Evolutionary conservation across 2,113 vertebrate genomes (phyloP).

Genomic region (Leucopsar rothschildi): DNA sequence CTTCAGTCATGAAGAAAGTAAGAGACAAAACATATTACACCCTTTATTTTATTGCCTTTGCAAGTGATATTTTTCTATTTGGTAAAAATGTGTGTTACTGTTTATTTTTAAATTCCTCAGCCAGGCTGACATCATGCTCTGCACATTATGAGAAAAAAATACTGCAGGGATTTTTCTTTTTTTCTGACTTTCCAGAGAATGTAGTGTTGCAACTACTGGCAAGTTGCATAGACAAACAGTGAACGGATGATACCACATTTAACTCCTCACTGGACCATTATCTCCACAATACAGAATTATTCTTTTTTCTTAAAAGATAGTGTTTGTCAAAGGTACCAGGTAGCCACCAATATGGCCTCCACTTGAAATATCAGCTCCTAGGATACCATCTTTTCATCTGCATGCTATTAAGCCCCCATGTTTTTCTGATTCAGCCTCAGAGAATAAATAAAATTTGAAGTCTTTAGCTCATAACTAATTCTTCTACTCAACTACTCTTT

Average conservation of each 20-base stretch:
- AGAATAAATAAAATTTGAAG: background rate
- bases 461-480: background rate
- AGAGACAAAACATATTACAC: background rate
- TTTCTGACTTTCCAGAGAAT: conserved; percentile 17
- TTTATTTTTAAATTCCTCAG: conserved; percentile 48
- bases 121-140: conserved; percentile 36
- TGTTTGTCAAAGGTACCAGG: background rate
- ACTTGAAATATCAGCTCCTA: background rate
- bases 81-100: conserved; percentile 27
- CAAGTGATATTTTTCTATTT: background rate
- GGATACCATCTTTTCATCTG: background rate
- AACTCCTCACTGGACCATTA: background rate
- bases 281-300: background rate
- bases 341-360: background rate
- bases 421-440: background rate
- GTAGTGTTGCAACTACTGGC: conserved; percentile 43
- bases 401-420: background rate
- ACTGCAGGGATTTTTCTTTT: background rate
- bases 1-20: background rate
- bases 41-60: background rate
- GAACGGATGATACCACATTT: background rate
- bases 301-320: background rate
- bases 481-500: background rate
- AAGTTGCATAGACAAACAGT: background rate
- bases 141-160: conserved; percentile 33